Base-by-base conservation (phyloP, 2,888 invertebrate genomes). In the Drosophila mulleri region DNA sequence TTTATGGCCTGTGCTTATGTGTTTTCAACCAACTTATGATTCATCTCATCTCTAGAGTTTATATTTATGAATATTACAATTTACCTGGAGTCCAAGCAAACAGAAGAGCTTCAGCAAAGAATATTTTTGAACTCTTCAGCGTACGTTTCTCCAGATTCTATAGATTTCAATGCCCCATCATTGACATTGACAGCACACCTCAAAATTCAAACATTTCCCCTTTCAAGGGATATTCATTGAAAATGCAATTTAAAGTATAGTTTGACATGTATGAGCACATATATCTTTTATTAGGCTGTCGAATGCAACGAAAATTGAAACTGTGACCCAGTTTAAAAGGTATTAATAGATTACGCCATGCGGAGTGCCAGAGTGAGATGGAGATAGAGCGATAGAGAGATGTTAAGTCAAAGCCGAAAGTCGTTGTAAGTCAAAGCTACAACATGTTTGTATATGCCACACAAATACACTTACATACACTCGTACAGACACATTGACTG, bases 261-360 rank as follows among this genome's bases (percentile, higher is more conserved):
- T 9, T 67, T 67, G 67, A n/a, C 39, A 45, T 32, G 45, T 32
- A 41, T 18, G 47, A 54, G 53, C 18, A 39, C 42, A 70, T 70
- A 26, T 48, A 73, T 74, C 26, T 67, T 73, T 73, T 62, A 74
- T 67, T 37, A 53, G 48, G 57, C 67, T 67, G 59, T 73, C 74
- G 66, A 73, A 54, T 68, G 63, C 52, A 74, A n/a, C 23, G 58
- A 67, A 50, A 35, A 74, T 74, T 74, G 58, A 67, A 73, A 44
- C 62, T 66, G 65, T 72, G 77, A 71, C 75, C 77, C 53, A 77
- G 61, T 66, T 66, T 77, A 50, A 45, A 47, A 20, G 45, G 54
- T 56, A 75, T 74, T 74, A 75, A 70, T 73, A 75, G 54, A 63
- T 74, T 52, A 69, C 12, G 1, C 41, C 50, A 18, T 5, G 26